Evolutionary conservation across 2,797 vertebrate species (phyloP).

Genomic region (Ctenopoma kingsleyae): DNA sequence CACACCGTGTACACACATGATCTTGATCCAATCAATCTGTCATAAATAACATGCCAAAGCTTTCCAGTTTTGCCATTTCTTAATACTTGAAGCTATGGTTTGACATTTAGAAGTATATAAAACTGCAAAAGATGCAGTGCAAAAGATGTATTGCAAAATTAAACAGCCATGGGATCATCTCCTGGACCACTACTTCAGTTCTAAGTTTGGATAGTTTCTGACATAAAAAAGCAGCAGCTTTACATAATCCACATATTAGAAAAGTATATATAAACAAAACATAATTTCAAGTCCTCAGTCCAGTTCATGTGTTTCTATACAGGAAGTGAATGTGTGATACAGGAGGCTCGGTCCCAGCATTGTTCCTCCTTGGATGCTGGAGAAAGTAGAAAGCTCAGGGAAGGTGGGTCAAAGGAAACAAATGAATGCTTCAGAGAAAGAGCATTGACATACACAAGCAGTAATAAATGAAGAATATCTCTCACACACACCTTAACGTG

Average conservation of each 20-base stretch:
- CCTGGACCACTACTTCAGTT: conserved; percentile 33
- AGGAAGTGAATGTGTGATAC: conserved; percentile 20
- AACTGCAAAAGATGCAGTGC: neutral
- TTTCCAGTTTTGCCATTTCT: neutral
- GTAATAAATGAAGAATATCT: conserved; percentile 50
- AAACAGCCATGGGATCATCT: conserved; percentile 41
- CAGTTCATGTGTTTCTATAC: neutral
- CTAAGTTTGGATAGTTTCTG: neutral
- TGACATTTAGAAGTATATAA: neutral
- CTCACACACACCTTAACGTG: conserved; percentile 88
- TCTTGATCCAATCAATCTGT: neutral
- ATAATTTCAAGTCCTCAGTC: neutral
- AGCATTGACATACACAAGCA: conserved; percentile 56
- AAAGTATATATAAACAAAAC: neutral
- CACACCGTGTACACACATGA: neutral
- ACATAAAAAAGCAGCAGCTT: neutral
- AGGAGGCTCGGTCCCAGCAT: conserved; percentile 38
- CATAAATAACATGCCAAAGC: neutral
- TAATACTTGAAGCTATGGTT: neutral
- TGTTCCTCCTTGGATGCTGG: conserved; percentile 29
- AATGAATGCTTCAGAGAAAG: conserved; percentile 30
- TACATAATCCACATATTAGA: neutral
- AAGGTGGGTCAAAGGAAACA: conserved; percentile 10
- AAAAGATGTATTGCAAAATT: conserved; percentile 5
- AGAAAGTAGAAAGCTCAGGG: conserved; percentile 19